A percentile compares a stretch with the other conserved stretches of the same genome.
Evolutionary conservation across 92 coral and sea anemone species (phyloP).

Genomic region (Paramuricea clavata): DNA sequence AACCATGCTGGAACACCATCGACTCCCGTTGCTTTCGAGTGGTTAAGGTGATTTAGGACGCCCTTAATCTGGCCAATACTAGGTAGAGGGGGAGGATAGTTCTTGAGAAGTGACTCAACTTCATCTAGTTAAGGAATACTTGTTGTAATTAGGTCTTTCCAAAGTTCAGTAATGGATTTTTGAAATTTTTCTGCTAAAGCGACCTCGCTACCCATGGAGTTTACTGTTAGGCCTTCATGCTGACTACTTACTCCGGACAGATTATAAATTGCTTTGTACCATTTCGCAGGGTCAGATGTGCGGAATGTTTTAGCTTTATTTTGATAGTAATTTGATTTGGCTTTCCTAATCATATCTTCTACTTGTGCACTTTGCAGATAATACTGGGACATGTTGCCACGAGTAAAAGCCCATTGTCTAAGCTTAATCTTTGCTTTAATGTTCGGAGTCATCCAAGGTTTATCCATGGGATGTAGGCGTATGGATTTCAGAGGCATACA

Average conservation of each 20-base stretch:
- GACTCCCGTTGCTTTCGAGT: conserved; percentile 18
- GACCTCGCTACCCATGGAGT: background rate
- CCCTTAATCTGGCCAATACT: conserved; percentile 36
- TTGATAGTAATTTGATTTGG: conserved; percentile 18
- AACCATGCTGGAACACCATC: conserved; percentile 37
- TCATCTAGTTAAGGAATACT: conserved; percentile 34
- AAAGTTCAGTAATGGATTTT: conserved; percentile 12
- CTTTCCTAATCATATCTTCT: conserved; percentile 19
- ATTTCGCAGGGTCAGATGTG: conserved; percentile 35
- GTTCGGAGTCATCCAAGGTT: conserved; percentile 25
- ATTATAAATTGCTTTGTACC: conserved; percentile 10
- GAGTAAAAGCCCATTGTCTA: conserved; percentile 33
- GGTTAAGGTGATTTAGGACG: conserved; percentile 36
- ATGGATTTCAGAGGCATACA: background rate
- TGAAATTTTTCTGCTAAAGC: conserved; percentile 36
- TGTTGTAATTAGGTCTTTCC: background rate
- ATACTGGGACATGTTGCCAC: conserved; percentile 15
- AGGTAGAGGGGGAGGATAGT: conserved; percentile 50
- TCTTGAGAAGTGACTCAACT: conserved; percentile 16
- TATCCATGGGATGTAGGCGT: conserved; percentile 16
- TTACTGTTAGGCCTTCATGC: background rate
- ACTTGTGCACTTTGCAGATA: background rate
- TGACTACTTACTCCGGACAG: background rate
- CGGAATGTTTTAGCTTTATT: conserved; percentile 14
- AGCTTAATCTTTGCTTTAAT: conserved; percentile 10